phyloP scores from a whole-genome alignment of 2,797 vertebrate species.

The Uromys caudimaculatus region DNA sequence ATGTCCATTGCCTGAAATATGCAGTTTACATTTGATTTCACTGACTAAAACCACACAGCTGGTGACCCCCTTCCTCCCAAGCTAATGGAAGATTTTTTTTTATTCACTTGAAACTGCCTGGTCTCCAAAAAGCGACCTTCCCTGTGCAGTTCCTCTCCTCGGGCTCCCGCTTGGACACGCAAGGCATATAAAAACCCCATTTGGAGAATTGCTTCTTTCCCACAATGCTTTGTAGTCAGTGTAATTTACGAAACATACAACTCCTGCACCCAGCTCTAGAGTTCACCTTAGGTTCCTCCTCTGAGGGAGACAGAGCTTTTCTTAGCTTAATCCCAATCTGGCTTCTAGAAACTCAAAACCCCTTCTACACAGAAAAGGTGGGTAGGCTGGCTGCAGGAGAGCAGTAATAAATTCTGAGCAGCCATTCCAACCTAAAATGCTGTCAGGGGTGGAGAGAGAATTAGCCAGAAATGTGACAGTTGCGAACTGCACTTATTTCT shows the following conservation, averaged over 20 bases:
- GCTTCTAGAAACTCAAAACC: constrained; percentile 6
- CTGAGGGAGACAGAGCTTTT: not conserved
- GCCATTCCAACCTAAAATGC: not conserved
- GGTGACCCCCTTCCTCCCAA: constrained; percentile 65
- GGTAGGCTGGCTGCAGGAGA: fast-evolving
- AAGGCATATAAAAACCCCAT: constrained; percentile 82
- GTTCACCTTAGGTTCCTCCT: not conserved
- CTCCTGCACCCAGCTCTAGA: constrained; percentile 39
- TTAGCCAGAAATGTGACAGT: not conserved
- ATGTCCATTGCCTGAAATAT: constrained; percentile 77
- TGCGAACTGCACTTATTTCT: not conserved
- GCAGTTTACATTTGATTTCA: constrained; percentile 67
- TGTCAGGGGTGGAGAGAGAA: not conserved
- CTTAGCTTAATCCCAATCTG: not conserved
- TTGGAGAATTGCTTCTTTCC: constrained; percentile 77
- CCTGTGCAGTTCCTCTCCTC: constrained; percentile 58
- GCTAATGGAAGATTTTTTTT: constrained; percentile 29
- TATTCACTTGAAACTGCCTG: constrained; percentile 72
- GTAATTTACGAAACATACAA: constrained; percentile 76
- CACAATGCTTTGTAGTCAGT: constrained; percentile 54
- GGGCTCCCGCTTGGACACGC: not conserved
- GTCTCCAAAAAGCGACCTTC: constrained; percentile 48
- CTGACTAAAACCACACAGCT: constrained; percentile 85
- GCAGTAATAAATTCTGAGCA: not conserved
- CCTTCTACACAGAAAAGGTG: not conserved